These are phyloP conservation scores for Drosophila guanche DNA, from an alignment of 1,140 invertebrate species.

Conservation along the genomic window DNA sequence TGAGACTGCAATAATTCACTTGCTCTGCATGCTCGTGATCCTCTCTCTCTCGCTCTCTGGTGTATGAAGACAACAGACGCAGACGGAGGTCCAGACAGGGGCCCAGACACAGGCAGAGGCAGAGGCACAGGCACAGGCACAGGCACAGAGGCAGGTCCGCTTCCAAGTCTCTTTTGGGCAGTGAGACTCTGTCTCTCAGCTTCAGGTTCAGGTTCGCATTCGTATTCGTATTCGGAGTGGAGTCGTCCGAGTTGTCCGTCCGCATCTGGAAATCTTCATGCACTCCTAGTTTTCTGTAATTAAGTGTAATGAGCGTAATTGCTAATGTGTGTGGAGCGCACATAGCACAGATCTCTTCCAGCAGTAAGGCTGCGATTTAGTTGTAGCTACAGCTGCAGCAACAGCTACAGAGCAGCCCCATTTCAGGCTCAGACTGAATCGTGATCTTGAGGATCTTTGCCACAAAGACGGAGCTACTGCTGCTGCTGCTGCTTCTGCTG, in stretches of 20 bases:
- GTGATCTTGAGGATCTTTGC: no score
- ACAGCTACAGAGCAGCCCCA: slow-evolving; percentile 5
- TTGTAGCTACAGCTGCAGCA: slow-evolving; percentile 39
- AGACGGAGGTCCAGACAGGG: neutral
- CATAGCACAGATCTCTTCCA: slow-evolving; percentile 57
- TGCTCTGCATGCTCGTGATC: slow-evolving; percentile 76
- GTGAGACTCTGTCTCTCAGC: slow-evolving; percentile 19
- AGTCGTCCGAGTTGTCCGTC: slow-evolving; percentile 24
- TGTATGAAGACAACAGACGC: slow-evolving; percentile 56
- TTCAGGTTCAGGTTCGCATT: slow-evolving; percentile 39
- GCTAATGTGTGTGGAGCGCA: slow-evolving; percentile 71
- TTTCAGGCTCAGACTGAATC: slow-evolving; percentile 7
- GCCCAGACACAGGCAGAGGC: slow-evolving; percentile 14
- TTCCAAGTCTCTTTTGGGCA: slow-evolving; percentile 8
- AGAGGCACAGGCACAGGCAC: slow-evolving; percentile 1
- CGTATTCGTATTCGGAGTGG: slow-evolving; percentile 31
- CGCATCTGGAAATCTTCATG: slow-evolving; percentile 79
- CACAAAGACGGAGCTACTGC: neutral
- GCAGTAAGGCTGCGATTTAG: slow-evolving; percentile 56
- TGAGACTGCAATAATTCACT: slow-evolving; percentile 84
- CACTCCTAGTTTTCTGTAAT: slow-evolving; percentile 83
- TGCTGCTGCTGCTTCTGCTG: neutral
- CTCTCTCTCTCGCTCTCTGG: slow-evolving; percentile 22
- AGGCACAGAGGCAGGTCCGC: slow-evolving; percentile 26
- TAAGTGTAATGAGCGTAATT: slow-evolving; percentile 84